phyloP scores from a whole-genome alignment of 2,888 invertebrate species.

The Pristionchus entomophagus region DNA sequence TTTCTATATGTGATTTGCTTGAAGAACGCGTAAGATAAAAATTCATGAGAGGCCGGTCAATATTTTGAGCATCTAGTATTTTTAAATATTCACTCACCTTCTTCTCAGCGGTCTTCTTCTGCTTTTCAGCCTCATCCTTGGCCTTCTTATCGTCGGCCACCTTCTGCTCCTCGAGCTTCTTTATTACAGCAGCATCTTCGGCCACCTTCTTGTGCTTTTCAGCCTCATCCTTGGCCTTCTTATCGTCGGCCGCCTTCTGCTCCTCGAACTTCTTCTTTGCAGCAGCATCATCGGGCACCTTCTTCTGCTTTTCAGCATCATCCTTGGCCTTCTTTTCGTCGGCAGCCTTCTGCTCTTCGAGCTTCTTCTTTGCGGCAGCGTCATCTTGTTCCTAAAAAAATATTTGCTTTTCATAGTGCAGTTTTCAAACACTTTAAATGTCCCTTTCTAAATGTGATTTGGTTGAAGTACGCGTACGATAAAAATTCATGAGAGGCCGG shows the following conservation, averaged over 20 bases:
- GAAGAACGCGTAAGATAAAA: too few relatives aligned
- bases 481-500: too few relatives aligned
- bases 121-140: slow-evolving; percentile 23
- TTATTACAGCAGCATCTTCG: neutral
- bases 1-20: too few relatives aligned
- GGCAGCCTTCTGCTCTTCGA: neutral
- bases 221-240: neutral
- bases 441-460: too few relatives aligned
- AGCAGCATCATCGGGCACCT: neutral
- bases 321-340: neutral
- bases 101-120: neutral
- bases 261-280: slow-evolving; percentile 4
- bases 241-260: too few relatives aligned
- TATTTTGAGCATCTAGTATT: too few relatives aligned
- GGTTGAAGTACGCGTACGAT: too few relatives aligned
- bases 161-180: neutral
- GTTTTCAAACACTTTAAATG: too few relatives aligned
- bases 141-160: neutral
- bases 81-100: too few relatives aligned
- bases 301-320: neutral
- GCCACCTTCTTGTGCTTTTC: neutral
- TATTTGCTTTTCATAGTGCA: too few relatives aligned
- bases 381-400: neutral
- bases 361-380: neutral
- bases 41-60: too few relatives aligned